Conservation (phyloP, 2,888 invertebrate species). For the Sepioteuthis lessoniana region DNA sequence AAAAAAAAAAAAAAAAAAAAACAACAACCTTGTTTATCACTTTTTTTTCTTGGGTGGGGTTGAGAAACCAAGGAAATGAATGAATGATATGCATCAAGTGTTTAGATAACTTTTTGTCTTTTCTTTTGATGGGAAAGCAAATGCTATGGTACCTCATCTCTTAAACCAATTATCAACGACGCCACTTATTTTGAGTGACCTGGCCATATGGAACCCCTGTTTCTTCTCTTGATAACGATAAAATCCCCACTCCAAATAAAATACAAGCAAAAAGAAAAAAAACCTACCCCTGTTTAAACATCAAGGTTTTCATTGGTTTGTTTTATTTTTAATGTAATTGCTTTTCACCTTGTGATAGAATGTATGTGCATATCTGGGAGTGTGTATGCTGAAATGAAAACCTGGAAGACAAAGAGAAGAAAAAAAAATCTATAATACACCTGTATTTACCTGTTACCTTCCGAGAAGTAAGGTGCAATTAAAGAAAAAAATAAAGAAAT, state of each 20-base stretch:
- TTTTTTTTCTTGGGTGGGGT: not conserved
- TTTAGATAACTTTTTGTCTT: not conserved
- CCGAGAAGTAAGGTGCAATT: conserved; percentile 12
- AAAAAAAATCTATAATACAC: not conserved
- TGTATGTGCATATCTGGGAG: not conserved
- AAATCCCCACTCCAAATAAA: not conserved
- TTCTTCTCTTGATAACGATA: not conserved
- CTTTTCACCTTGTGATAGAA: not conserved
- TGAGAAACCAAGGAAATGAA: not conserved
- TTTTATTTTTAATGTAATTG: not conserved
- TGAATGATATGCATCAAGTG: not conserved
- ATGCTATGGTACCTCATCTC: not conserved
- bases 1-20: not conserved
- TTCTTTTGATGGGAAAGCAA: conserved; percentile 33
- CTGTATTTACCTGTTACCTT: not conserved
- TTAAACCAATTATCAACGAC: conserved; percentile 33
- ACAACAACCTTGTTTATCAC: not conserved
- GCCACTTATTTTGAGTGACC: conserved; percentile 23
- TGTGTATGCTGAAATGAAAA: not conserved
- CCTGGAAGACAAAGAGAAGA: not conserved
- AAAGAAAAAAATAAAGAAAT: not conserved
- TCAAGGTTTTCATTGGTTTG: conserved; percentile 21
- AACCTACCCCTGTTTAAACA: not conserved
- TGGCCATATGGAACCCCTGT: not conserved
- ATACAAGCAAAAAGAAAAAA: not conserved